These are phyloP conservation scores for Xenopus petersii DNA, from an alignment of 2,797 vertebrate species.

Conservation along the genomic window DNA sequence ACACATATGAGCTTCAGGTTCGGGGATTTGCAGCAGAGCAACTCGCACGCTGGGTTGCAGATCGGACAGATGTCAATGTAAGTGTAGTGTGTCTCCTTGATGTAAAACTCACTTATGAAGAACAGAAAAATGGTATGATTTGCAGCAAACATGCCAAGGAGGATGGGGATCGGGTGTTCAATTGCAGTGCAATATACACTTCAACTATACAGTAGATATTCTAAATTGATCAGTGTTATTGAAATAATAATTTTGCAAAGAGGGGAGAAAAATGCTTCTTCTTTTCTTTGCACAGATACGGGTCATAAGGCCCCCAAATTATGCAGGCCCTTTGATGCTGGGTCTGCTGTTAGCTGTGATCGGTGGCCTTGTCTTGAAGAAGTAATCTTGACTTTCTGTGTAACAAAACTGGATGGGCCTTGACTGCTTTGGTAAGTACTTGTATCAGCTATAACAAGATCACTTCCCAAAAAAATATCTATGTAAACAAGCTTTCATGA, in stretches of 20 bases:
- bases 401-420: constrained; percentile 94
- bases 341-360: constrained; percentile 89
- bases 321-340: constrained; percentile 88
- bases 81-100: constrained; percentile 41
- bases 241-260: too few species aligned
- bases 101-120: too few species aligned
- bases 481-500: too few species aligned
- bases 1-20: constrained; percentile 92
- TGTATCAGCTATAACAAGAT: background rate
- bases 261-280: too few species aligned
- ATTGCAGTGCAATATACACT: too few species aligned
- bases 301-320: constrained; percentile 92
- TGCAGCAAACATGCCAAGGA: too few species aligned
- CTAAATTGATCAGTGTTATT: too few species aligned
- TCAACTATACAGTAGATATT: too few species aligned
- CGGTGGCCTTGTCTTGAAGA: constrained; percentile 87
- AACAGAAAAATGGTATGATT: too few species aligned
- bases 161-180: too few species aligned
- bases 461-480: too few species aligned
- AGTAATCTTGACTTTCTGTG: constrained; percentile 94
- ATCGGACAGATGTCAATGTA: constrained; percentile 92
- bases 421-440: constrained; percentile 83
- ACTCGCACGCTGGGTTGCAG: constrained; percentile 92
- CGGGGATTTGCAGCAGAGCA: constrained; percentile 92
- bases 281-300: constrained; percentile 74